Evolutionary conservation across 2,797 vertebrate genomes (phyloP).

Genomic region (Caiman crocodilus): DNA sequence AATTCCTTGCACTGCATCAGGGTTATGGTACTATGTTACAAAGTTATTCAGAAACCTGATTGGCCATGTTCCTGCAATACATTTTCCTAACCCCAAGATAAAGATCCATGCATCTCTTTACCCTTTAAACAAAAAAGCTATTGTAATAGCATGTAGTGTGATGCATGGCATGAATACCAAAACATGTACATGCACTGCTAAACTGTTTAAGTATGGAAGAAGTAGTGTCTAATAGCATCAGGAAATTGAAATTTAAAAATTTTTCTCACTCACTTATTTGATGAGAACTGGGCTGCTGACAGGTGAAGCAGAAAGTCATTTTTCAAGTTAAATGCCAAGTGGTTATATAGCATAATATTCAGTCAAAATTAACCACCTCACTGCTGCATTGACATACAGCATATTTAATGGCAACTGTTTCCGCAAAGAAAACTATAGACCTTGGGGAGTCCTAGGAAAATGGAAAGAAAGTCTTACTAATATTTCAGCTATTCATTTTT

Average conservation of each 20-base stretch:
- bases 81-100: slow-evolving; percentile 88
- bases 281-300: slow-evolving; percentile 93
- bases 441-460: slow-evolving; percentile 66
- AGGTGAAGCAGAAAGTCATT: slow-evolving; percentile 98
- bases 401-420: slow-evolving; percentile 84
- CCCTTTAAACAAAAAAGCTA: slow-evolving; percentile 87
- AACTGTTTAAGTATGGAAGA: slow-evolving; percentile 87
- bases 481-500: slow-evolving; percentile 62
- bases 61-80: slow-evolving; percentile 84
- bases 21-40: slow-evolving; percentile 81
- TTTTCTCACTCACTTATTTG: slow-evolving; percentile 91
- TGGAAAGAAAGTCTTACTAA: slow-evolving; percentile 77
- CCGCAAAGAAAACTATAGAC: slow-evolving; percentile 78
- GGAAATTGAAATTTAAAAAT: slow-evolving; percentile 93
- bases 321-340: slow-evolving; percentile 99
- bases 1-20: slow-evolving; percentile 70
- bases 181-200: slow-evolving; percentile 82
- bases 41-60: slow-evolving; percentile 82
- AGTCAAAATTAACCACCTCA: slow-evolving; percentile 96
- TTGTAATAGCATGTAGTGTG: slow-evolving; percentile 84
- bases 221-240: slow-evolving; percentile 90
- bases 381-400: slow-evolving; percentile 89
- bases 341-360: slow-evolving; percentile 97
- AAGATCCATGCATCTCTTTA: slow-evolving; percentile 87
- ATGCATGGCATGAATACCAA: slow-evolving; percentile 85